Base-by-base conservation (phyloP, 2,888 invertebrate species). In the Ochropleura leucogaster region DNA sequence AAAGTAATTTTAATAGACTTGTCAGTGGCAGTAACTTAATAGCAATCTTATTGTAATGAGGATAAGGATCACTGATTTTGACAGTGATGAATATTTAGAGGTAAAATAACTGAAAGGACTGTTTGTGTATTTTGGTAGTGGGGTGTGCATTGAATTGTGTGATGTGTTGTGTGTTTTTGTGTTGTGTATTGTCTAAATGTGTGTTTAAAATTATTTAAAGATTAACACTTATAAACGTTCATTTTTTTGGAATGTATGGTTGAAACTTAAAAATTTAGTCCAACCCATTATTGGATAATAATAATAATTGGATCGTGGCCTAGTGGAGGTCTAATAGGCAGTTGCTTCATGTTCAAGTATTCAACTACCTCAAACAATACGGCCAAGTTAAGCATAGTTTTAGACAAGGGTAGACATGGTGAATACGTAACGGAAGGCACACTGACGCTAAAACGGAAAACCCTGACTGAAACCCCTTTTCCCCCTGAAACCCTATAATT, bases 91-190 rank as follows among this genome's bases (percentile, higher is more conserved):
- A 18, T 18, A 59, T 9, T 18, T 59, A 18, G 42, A 42, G 0
- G 18, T 42, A n/a, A 40, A 44, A 62, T 20, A 44, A 42, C 44
- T 62, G n/a, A 44, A 62, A 20, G 62, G 44, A 44, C 7, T 62
- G 20, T 6, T 9, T 55, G 65, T 68, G 20, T 72, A 44, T 60
- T 57, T 47, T 63, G 14, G 10, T 57, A 62, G 53, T 69, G 12
- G 51, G 59, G 30, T 64, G 67, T 64, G 20, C 9, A 49, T 67
- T 57, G 10, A 68, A 46, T 40, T 49, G 20, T 69, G 44, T 64
- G 59, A 4, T 51, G 71, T 79, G 51, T 74, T 74, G 51, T 60
- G 75, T 60, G 20, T 60, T 10, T 30, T 51, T 60, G 64, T 77
- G 47, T 57, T 74, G 44, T 66, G 53, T 55, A 9, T 40, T 77